Evolutionary conservation across 2,888 invertebrate species (phyloP).

Genomic region (Piscicola geometra): DNA sequence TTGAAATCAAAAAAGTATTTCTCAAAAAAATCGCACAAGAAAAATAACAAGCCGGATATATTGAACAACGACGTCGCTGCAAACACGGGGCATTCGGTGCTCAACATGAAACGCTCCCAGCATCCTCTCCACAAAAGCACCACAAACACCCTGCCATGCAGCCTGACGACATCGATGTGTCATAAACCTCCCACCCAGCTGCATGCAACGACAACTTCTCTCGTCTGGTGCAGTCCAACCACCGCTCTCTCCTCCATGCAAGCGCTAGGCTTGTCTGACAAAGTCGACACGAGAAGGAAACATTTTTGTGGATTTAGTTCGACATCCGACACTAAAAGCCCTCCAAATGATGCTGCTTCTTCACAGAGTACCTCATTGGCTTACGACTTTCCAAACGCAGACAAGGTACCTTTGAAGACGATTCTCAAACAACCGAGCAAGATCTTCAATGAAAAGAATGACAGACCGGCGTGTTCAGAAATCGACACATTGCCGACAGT

Average conservation of each 20-base stretch:
- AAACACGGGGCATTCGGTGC: too few species aligned
- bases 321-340: background rate
- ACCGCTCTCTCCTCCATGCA: background rate
- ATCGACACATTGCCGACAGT: background rate
- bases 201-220: background rate
- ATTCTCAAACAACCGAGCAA: constrained; percentile 26
- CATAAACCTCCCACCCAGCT: background rate
- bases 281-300: background rate
- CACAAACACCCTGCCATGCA: background rate
- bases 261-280: too few species aligned
- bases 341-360: background rate
- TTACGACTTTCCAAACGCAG: constrained; percentile 23
- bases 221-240: background rate
- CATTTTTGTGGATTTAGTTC: background rate
- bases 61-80: background rate
- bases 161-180: background rate
- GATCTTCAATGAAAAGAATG: constrained; percentile 20
- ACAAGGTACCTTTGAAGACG: constrained; percentile 21
- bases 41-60: background rate
- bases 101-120: too few species aligned
- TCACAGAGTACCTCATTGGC: background rate
- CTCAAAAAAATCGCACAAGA: background rate
- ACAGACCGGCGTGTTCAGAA: background rate
- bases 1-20: background rate
- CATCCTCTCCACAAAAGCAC: too few species aligned